Percentiles rank a stretch among this genome's conserved stretches.
phyloP scores from a whole-genome alignment of 2,113 vertebrate genomes.

The Ammodytes dubius region DNA sequence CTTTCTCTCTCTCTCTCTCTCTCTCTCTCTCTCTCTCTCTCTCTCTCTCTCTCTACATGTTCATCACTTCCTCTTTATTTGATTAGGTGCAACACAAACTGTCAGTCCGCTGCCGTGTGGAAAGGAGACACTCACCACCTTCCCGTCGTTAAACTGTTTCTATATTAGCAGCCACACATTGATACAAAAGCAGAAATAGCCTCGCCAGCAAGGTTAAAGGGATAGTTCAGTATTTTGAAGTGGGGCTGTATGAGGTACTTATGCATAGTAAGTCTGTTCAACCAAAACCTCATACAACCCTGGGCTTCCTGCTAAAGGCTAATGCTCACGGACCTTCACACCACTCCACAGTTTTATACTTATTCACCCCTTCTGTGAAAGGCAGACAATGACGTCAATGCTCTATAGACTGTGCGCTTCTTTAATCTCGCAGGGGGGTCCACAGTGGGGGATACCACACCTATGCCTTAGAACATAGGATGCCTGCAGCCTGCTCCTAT shows the following conservation, averaged over 20 bases:
- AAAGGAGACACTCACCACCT: constrained; percentile 43
- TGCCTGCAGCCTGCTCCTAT: constrained; percentile 43
- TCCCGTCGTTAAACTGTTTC: constrained; percentile 38
- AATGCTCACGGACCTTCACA: constrained; percentile 57
- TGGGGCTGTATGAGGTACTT: no score
- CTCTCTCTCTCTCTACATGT: constrained; percentile 17
- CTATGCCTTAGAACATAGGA: constrained; percentile 36
- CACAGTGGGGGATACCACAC: constrained; percentile 33
- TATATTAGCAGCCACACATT: background rate
- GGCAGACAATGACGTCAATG: constrained; percentile 46
- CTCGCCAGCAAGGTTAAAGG: constrained; percentile 23
- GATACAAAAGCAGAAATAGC: constrained; percentile 27
- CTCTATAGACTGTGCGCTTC: constrained; percentile 39
- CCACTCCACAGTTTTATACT: constrained; percentile 62
- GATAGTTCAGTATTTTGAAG: no score
- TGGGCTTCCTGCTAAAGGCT: constrained; percentile 34
- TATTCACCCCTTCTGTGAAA: constrained; percentile 46
- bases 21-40: constrained; percentile 20
- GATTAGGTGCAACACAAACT: constrained; percentile 54
- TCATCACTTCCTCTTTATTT: constrained; percentile 58
- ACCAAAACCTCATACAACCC: no score
- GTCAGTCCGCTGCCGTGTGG: constrained; percentile 51
- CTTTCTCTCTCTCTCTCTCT: constrained; percentile 19
- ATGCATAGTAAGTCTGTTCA: no score
- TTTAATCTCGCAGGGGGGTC: constrained; percentile 62